Base-by-base conservation (phyloP, 30 jellyfish, hydroid and myxozoan genomes). In the Pelagia noctiluca region DNA sequence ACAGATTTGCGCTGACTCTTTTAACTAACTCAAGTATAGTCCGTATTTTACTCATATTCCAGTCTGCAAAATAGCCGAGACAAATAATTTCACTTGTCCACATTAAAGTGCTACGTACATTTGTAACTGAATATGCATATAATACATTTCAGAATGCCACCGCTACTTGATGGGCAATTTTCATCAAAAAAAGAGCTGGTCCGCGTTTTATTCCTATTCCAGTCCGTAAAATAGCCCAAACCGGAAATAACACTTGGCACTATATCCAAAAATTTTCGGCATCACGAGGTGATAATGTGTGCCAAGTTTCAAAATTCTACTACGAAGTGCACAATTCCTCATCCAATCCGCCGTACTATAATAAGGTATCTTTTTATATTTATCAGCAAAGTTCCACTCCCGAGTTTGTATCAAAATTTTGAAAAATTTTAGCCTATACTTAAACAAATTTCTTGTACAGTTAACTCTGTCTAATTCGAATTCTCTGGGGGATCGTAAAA, bases 11-110 rank as follows among this genome's bases (percentile, higher is more conserved):
- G 8, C 57, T 42, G 57, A 42, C 57, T 23, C 0, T 26, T 29
- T 1, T 22, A 1, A 16, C 36, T 24, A 66, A 22, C 16, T 21
- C 1, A 0, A 19, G 11, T 11, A 22, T 66, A 42, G 52, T 66
- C 61, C 60, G 62, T 16, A 66, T 0, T 0, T 32, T 32, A 66
- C 21, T 66, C 63, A 66, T 23, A 66, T 66, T 66, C 78, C 62
- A 66, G 50, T 66, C 52, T 29, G 78, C 50, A 64, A 64, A 64
- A 64, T 64, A 64, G 78, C 78, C 49, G 12, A 42, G 16, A 16
- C 57, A 42, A 42, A 42, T 42, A 42, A 42, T 42, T 5, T 42
- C 16, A 5, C 57, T 42, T 42, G 12, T 42, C 16, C 12, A 42
- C 57, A 42, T 42, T 16, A 42, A 42, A 42, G 16, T 16, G 16